Base-by-base conservation (phyloP, 2,888 invertebrate genomes). In the Pachliopta kotzebuea region DNA sequence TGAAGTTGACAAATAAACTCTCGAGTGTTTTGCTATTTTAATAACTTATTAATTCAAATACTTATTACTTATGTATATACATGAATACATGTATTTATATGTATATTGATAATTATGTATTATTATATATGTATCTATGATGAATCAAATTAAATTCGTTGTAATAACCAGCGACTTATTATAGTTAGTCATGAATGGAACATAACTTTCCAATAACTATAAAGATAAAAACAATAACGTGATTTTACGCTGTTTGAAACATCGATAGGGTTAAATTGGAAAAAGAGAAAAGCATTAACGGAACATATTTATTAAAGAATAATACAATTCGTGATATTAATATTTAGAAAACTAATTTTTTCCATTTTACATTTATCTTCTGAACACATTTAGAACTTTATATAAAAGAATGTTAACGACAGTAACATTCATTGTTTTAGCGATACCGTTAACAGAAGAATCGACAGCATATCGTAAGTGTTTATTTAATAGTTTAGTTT, bases 401-500 rank as follows among this genome's bases (percentile, higher is more conserved):
- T 45, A n/a, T 11, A 45, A 52, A 53, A 31, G 26, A 57, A 89
- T 86, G 86, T 77, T 76, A 67, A 74, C 75, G 69, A 68, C 71
- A 71, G 73, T 80, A 72, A 76, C 75, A 77, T 78, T 83, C 72
- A 69, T 85, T 69, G 73, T 73, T 69, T 73, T 84, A 71, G 58
- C 84, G 69, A 72, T 75, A 72, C 73, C 65, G 63, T 69, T 82
- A 70, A 73, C 78, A 49, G 67, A 71, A 60, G 76, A 74, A 60
- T 68, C 69, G 26, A 42, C 72, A 14, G 67, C 69, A 61, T 71
- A 74, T 56, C 74, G 88, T 88, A 77, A 86, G 88, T 84, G 6
- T 9, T 17, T 26, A 23, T 57, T 8, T 2, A 29, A 20, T 50
- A 37, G 6, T 9, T 26, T 26, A 11, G 4, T 6, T 20, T 24